A percentile compares a stretch with the other conserved stretches of the same genome.
Conservation (phyloP, 2,113 vertebrate genomes). For the Vombatus ursinus region DNA sequence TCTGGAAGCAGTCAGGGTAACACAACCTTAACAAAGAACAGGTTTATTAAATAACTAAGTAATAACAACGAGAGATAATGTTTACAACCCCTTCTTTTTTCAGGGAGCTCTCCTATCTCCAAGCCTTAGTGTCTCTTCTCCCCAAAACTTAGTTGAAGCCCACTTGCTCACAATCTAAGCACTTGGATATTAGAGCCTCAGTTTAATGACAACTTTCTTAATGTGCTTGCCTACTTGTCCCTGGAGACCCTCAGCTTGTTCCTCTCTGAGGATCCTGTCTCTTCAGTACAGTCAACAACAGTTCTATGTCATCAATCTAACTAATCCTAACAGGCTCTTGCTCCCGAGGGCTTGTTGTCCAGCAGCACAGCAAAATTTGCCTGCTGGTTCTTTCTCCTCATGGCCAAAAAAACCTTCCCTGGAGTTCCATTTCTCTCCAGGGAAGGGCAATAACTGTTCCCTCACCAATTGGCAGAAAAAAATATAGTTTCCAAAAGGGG, state of each 20-base stretch:
- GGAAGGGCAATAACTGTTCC: not conserved
- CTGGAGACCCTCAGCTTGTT: not conserved
- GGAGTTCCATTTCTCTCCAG: not conserved
- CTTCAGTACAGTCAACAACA: not conserved
- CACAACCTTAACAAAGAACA: not conserved
- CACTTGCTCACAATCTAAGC: not conserved
- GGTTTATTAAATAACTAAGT: not conserved
- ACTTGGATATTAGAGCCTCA: not conserved
- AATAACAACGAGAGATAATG: not conserved
- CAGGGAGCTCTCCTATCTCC: not conserved
- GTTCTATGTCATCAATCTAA: not conserved
- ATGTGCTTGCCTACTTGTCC: not conserved
- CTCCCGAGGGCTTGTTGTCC: not conserved
- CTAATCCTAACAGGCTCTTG: not conserved
- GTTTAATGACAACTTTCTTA: not conserved
- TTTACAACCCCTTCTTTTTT: not conserved
- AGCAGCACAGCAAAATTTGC: not conserved
- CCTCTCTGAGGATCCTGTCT: not conserved
- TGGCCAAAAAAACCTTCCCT: not conserved
- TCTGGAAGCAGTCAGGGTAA: not conserved
- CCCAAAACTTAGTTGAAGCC: not conserved
- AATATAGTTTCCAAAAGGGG: not conserved
- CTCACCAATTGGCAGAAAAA: not conserved
- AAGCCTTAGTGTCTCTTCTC: not conserved
- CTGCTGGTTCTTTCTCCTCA: not conserved